Base-by-base conservation (phyloP, 2,888 invertebrate genomes). In the Leptinotarsa rubiginosa region DNA sequence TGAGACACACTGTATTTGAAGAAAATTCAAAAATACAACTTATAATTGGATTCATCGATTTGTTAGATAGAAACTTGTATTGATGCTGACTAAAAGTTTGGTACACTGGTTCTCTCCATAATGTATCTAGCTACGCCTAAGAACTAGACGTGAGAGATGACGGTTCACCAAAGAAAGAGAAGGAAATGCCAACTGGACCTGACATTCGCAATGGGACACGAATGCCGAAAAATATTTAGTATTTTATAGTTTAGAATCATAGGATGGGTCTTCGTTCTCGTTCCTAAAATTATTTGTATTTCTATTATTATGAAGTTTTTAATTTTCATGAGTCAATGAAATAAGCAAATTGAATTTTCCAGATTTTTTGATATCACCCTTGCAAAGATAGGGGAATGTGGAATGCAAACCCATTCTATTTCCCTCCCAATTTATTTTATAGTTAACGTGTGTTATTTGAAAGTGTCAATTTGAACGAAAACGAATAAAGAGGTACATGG, bases 401-500 rank as follows among this genome's bases (percentile, higher is more conserved):
- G 56, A 56, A 56, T 56, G 22, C 3, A 20, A 22, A 22, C 56
- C 56, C 22, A 22, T 56, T 56, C 56, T 56, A 56, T 56, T 22
- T 22, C 20, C 22, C 3, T 10, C 22, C 13, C 13, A 56, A 18
- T 56, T 22, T 22, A 22, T 20, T 56, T 56, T 56, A 22, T 22
- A 22, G 22, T 20, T 56, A 56, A 22, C 13, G 22, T 56, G 56
- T 56, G 5, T 56, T 56, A 15, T 22, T 15, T 16, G 20, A 22
- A 18, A 56, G 12, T 56, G 56, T 56, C 20, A 22, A 22, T 13
- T 4, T 22, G 20, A 15, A 56, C 22, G 20, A 12, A 56, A 20
- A 15, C 22, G n/a, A 50, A 56, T 56, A 56, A 56, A 56, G 56
- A 56, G 56, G 20, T 22, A 56, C 56, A 56, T 56, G 13, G 15